phyloP scores from a whole-genome alignment of 1,140 invertebrate genomes.

The Drosophila lowei region DNA sequence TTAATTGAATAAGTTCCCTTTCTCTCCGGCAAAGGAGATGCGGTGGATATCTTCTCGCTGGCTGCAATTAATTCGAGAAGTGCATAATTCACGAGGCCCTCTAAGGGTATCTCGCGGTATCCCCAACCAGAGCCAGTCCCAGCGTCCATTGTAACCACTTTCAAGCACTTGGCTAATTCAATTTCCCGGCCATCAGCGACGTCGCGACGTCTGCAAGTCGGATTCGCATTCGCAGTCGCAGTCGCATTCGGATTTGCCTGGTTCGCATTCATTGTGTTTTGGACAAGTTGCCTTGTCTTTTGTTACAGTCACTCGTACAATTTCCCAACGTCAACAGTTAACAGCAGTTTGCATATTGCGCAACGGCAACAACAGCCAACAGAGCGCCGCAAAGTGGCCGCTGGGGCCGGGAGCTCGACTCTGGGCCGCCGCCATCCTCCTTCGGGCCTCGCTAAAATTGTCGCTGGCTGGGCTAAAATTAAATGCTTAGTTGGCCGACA shows the following conservation, averaged over 20 bases:
- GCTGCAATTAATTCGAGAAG: constrained; percentile 69
- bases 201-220: constrained; percentile 45
- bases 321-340: constrained; percentile 74
- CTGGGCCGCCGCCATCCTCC: neutral
- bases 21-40: constrained; percentile 11
- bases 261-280: constrained; percentile 67
- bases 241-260: constrained; percentile 22
- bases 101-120: neutral
- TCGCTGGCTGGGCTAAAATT: constrained; percentile 68
- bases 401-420: constrained; percentile 21
- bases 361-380: constrained; percentile 29
- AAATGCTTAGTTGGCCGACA: constrained; percentile 71
- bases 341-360: constrained; percentile 69
- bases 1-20: constrained; percentile 76
- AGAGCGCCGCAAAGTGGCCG: constrained; percentile 40
- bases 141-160: constrained; percentile 16
- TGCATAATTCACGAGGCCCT: constrained; percentile 53
- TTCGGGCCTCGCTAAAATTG: constrained; percentile 69
- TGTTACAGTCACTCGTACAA: constrained; percentile 66
- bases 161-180: constrained; percentile 71
- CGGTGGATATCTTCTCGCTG: constrained; percentile 22
- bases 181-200: constrained; percentile 67
- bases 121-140: constrained; percentile 29
- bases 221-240: neutral
- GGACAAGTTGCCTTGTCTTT: constrained; percentile 72